Evolutionary conservation across 2,113 vertebrate genomes (phyloP).

Genomic region (Penelope pileata): DNA sequence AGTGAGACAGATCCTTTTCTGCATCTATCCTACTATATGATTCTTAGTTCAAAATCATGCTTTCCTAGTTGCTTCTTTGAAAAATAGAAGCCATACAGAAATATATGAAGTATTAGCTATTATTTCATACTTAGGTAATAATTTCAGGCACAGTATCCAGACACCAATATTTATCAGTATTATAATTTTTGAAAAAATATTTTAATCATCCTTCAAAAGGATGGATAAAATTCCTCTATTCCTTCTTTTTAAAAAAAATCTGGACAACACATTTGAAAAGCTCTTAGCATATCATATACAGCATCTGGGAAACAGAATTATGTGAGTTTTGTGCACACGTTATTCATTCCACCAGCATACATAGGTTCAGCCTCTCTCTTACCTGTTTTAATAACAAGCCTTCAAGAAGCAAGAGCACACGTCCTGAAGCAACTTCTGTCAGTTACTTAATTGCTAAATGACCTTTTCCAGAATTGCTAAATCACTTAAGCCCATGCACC

Average conservation of each 20-base stretch:
- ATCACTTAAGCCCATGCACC: neutral
- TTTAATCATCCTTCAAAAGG: neutral
- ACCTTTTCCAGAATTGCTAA: constrained; percentile 26
- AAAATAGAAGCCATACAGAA: neutral
- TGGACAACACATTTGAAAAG: neutral
- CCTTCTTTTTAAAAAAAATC: neutral
- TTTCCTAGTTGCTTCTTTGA: neutral
- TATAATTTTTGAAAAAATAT: neutral
- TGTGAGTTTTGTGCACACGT: neutral
- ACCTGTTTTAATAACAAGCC: constrained; percentile 18
- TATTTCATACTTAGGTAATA: neutral
- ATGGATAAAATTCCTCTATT: neutral
- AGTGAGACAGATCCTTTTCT: neutral
- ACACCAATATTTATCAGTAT: neutral
- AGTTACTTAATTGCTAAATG: constrained; percentile 14
- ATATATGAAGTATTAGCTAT: neutral
- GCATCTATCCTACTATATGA: neutral
- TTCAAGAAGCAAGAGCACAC: neutral
- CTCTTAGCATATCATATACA: neutral
- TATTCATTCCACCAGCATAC: neutral
- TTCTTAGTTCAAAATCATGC: neutral
- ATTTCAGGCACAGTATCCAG: neutral
- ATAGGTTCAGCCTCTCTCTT: neutral
- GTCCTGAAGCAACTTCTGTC: constrained; percentile 22
- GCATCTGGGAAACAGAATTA: neutral